Base-by-base conservation (phyloP, 2,888 invertebrate species). In the Ophraella communa region DNA sequence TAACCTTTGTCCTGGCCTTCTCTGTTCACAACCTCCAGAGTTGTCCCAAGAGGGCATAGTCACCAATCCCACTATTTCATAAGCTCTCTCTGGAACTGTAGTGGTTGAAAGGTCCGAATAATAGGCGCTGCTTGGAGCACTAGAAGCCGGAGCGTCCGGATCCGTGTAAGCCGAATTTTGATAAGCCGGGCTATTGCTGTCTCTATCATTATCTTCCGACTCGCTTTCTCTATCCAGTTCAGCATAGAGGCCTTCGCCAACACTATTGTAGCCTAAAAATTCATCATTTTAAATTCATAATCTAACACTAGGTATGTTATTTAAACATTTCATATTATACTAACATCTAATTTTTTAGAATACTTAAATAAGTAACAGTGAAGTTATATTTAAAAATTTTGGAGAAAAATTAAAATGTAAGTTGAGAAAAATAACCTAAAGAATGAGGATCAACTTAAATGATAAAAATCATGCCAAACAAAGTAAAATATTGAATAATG, bases 81-180 rank as follows among this genome's bases (percentile, higher is more conserved):
- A 88, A 44, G 87, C 86, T 62, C 87, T 78, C 71, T 87, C 87
- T 3, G 80, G 78, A 20, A 84, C 83, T 65, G 85, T 83, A 7
- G 84, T 85, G 17, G 86, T 84, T 14, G 87, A 88, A 60, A 91
- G 82, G 80, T 91, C 90, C 63, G 89, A 89, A 79, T 91, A 91
- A 79, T 91, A 91, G 23, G 90, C 90, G 81, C 90, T 90, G 77
- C 89, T 90, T n/a, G 89, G 89, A 7, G 89, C 89, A 65, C 87
- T 87, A 24, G 87, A 86, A 47, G 83, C 82, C 47, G 87, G 87
- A 23, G 87, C 84, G 57, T 87, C 86, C 10, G 85, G 85, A 70
- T 86, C 86, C 7, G 83, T 83, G 79, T 89, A 90, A 20, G 87
- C 90, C 17, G 89, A 89, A 80, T 90, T 91, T 77, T 90, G 90